A percentile compares a stretch with the other conserved stretches of the same genome.
These are phyloP conservation scores for Cheilosia variabilis DNA, from an alignment of 2,888 invertebrate genomes.

Conservation along the genomic window DNA sequence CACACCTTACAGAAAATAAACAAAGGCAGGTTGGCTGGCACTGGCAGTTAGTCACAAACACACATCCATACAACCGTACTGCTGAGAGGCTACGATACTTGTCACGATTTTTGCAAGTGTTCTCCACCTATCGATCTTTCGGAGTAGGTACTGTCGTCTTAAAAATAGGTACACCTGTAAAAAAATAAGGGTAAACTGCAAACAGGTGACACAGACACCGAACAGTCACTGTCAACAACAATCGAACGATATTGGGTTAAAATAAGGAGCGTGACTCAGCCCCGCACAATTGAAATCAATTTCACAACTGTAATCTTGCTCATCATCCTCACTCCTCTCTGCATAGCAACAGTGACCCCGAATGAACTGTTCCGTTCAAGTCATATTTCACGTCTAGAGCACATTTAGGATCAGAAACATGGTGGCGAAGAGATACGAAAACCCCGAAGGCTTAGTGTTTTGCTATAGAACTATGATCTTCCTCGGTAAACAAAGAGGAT, in stretches of 20 bases:
- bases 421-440: constrained; percentile 1
- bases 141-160: too few relatives aligned
- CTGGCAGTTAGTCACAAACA: too few relatives aligned
- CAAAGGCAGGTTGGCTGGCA: too few relatives aligned
- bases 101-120: too few relatives aligned
- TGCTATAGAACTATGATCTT: constrained; percentile 30
- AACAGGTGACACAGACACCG: background rate
- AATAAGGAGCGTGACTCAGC: constrained; percentile 44
- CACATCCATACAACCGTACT: too few relatives aligned
- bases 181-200: background rate
- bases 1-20: too few relatives aligned
- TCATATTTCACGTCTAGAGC: background rate
- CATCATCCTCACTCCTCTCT: constrained; percentile 44
- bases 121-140: too few relatives aligned
- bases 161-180: too few relatives aligned
- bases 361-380: background rate
- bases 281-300: constrained; percentile 46
- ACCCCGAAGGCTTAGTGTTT: constrained; percentile 1
- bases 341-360: constrained; percentile 47
- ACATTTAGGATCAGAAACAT: background rate
- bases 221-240: constrained; percentile 14
- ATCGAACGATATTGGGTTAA: constrained; percentile 42
- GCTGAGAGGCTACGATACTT: too few relatives aligned
- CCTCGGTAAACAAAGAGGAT: constrained; percentile 14
- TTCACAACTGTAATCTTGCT: constrained; percentile 25